Base-by-base conservation (phyloP, 1,140 invertebrate genomes). In the Phortica variegata region DNA sequence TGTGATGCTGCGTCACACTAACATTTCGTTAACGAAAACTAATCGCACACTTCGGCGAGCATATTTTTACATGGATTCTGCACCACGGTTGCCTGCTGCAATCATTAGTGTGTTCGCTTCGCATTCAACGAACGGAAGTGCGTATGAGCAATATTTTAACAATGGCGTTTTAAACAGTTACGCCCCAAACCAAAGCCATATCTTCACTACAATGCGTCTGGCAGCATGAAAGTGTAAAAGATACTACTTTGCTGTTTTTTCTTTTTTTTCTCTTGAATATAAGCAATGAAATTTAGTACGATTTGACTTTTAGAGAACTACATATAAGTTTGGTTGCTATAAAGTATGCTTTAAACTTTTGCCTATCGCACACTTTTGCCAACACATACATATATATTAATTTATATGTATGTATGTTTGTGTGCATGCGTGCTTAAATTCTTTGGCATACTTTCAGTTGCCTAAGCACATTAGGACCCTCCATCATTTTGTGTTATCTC, bases 101-200 rank as follows among this genome's bases (percentile, higher is more conserved):
- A 26, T 68, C 63, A 68, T 68, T 68, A 68, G 63, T 68, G 23
- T 10, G 10, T 26, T 26, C 10, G 23, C 5, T 10, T 10, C 63
- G 60, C 65, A 68, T 68, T 68, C 63, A 26, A 26, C 48, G 54
- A 49, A 54, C 63, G 63, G 63, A 68, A 68, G 63, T 68, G 63
- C 63, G 63, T 68, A 68, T 68, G 63, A 68, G 63, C 63, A 68
- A 68, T 68, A 68, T 68, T 68, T 68, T 68, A 68, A 68, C 63
- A 68, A 68, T 68, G 65, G 63, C 65, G 63, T 63, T 68, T 68
- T 69, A 66, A 66, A 66, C 63, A 66, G 63, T 66, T 66, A 66
- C 51, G 53, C 43, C 54, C 44, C 50, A 49, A 43, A 57, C 51
- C n/a, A n/a, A n/a, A n/a, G n/a, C n/a, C n/a, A n/a, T n/a, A n/a